Evolutionary conservation across 2,113 vertebrate genomes (phyloP).

Genomic region (Chauna torquata): DNA sequence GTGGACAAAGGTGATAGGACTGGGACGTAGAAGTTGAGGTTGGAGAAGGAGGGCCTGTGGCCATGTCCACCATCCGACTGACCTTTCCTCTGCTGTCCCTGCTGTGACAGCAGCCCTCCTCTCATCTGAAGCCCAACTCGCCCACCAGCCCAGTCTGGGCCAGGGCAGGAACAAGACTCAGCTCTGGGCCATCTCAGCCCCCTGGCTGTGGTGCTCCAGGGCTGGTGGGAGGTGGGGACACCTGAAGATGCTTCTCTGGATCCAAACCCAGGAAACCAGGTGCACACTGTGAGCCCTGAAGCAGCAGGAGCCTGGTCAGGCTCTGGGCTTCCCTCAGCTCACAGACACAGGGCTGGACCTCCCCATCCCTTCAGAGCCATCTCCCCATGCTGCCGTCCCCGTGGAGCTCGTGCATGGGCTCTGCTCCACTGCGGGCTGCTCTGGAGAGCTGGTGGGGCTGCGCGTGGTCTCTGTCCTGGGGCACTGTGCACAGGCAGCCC

Average conservation of each 20-base stretch:
- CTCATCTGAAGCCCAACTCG: fast-evolving
- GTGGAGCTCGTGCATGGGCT: neutral
- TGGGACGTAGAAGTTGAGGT: neutral
- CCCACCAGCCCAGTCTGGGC: neutral
- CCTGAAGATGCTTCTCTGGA: neutral
- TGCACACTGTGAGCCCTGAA: neutral
- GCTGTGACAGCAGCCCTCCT: neutral
- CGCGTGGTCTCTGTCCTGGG: fast-evolving
- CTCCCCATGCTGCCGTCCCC: neutral
- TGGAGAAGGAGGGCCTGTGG: neutral
- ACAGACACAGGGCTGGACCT: neutral
- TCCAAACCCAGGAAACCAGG: neutral
- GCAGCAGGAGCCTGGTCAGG: neutral
- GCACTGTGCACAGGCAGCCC: neutral
- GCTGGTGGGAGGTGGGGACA: neutral
- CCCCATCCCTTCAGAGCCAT: neutral
- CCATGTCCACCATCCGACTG: neutral
- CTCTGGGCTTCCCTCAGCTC: neutral
- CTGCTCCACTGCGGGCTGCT: neutral
- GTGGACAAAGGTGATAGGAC: neutral
- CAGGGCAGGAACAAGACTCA: neutral
- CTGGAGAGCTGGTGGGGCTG: neutral
- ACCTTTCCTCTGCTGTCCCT: neutral
- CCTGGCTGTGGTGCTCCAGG: neutral
- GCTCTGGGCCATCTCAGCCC: neutral